Percentiles rank a stretch among this genome's conserved stretches.
phyloP scores from a whole-genome alignment of 2,113 vertebrate species.

The Pterocles orientalis region DNA sequence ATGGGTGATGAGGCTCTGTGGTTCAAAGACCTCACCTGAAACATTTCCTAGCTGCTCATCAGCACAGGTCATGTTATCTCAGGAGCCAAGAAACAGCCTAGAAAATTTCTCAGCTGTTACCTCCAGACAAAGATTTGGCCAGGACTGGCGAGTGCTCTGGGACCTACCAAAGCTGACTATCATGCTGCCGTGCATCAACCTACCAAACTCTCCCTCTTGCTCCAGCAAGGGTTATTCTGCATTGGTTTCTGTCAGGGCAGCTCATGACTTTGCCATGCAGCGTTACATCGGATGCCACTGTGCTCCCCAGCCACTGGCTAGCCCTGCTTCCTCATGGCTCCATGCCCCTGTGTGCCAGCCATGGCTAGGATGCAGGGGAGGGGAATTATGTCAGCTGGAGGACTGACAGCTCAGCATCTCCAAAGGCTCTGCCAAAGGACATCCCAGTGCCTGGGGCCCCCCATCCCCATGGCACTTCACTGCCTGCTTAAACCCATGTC shows the following conservation, averaged over 20 bases:
- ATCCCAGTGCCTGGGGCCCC: background rate
- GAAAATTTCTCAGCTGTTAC: background rate
- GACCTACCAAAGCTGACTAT: background rate
- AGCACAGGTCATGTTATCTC: rapidly evolving
- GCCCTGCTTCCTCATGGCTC: background rate
- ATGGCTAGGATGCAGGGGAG: background rate
- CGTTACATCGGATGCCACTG: background rate
- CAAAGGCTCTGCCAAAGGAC: background rate
- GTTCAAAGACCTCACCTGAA: background rate
- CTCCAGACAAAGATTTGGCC: background rate
- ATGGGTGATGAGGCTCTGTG: background rate
- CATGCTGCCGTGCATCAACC: rapidly evolving
- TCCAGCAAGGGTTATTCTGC: background rate
- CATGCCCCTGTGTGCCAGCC: background rate
- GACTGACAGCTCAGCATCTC: background rate
- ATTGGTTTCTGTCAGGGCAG: background rate
- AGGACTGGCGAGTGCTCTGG: rapidly evolving
- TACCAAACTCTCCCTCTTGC: background rate
- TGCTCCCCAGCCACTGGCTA: background rate
- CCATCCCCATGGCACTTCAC: background rate
- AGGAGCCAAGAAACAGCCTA: background rate
- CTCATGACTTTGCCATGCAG: background rate
- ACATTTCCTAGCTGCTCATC: background rate
- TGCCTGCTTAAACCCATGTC: background rate
- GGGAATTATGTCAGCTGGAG: background rate